Evolutionary conservation across 2,888 invertebrate species (phyloP).

Genomic region (Clistopyga incitator): DNA sequence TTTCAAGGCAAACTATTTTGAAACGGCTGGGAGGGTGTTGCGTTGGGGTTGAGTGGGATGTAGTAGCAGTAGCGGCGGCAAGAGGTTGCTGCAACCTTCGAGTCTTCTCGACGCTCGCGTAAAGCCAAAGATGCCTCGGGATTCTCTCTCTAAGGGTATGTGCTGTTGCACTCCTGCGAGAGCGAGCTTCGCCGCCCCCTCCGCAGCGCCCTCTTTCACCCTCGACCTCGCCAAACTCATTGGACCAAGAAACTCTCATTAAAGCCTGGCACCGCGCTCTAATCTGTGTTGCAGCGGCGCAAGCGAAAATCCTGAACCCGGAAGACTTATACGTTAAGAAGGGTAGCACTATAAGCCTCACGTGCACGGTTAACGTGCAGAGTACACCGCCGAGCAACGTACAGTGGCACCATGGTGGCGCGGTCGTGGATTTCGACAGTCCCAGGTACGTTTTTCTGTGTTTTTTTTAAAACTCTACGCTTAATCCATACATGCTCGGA

Average conservation of each 20-base stretch:
- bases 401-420: conserved; percentile 93
- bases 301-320: conserved; percentile 93
- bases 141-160: conserved; percentile 31
- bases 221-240: conserved; percentile 60
- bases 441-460: conserved; percentile 78
- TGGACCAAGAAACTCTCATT: conserved; percentile 66
- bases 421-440: conserved; percentile 92
- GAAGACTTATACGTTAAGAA: conserved; percentile 95
- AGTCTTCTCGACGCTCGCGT: conserved; percentile 34
- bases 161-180: conserved; percentile 41
- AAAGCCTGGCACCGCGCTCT: conserved; percentile 69
- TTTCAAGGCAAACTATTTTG: conserved; percentile 60
- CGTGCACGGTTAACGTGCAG: conserved; percentile 95
- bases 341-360: conserved; percentile 95
- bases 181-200: conserved; percentile 18
- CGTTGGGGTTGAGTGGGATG: conserved; percentile 5
- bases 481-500: not conserved
- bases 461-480: not conserved
- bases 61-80: conserved; percentile 1
- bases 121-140: conserved; percentile 52
- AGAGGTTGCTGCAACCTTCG: conserved; percentile 42
- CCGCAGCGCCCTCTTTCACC: conserved; percentile 11
- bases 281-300: conserved; percentile 90
- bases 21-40: conserved; percentile 31
- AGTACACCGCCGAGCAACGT: conserved; percentile 91